Conservation (phyloP, 2,797 vertebrate genomes). For the Sebastes oblongus region DNA sequence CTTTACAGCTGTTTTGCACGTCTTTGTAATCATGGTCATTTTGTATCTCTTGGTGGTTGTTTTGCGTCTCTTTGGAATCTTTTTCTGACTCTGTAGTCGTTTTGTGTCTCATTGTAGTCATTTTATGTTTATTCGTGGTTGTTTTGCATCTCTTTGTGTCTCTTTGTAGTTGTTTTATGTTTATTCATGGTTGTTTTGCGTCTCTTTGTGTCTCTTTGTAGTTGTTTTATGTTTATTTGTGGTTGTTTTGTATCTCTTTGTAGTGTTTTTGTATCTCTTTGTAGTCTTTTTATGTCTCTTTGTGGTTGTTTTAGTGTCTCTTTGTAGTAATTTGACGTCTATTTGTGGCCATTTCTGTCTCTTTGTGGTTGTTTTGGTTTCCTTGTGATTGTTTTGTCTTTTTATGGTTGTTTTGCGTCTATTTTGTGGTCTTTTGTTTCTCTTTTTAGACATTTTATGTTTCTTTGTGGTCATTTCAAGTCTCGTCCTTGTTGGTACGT, state of each 20-base stretch:
- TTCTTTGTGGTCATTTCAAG: not conserved
- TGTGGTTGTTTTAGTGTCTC: not conserved
- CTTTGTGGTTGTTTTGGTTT: not conserved
- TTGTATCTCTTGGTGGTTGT: not conserved
- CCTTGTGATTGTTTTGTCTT: not conserved
- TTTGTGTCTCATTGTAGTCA: not conserved
- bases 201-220: not conserved
- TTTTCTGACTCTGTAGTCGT: not conserved
- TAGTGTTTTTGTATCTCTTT: not conserved
- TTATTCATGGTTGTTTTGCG: too few species aligned
- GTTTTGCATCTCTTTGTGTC: too few species aligned
- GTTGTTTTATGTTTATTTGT: not conserved
- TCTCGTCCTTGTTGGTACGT: not conserved
- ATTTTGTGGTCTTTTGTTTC: not conserved
- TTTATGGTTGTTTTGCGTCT: not conserved
- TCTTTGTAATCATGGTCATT: not conserved
- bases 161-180: not conserved
- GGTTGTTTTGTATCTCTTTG: not conserved
- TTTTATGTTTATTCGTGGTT: too few species aligned
- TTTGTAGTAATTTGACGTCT: accelerated
- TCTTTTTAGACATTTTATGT: not conserved
- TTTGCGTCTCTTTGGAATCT: not conserved
- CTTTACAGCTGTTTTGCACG: not conserved
- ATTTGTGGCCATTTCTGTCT: not conserved
- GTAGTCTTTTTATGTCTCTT: too few species aligned